Conservation (phyloP, 2,888 invertebrate species). For the Drosophila merina region DNA sequence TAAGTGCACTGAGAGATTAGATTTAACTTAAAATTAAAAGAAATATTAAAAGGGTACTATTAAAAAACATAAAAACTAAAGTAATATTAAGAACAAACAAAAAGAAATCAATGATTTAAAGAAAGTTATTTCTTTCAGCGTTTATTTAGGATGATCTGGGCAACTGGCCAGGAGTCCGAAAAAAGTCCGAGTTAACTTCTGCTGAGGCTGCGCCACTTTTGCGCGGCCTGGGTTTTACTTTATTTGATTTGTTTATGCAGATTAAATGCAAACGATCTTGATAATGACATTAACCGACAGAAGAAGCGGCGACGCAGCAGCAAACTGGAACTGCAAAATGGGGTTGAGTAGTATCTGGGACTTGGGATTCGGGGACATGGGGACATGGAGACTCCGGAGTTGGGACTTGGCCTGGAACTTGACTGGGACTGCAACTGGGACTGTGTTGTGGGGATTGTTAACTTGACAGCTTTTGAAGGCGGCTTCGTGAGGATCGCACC, state of each 20-base stretch:
- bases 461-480: slow-evolving; percentile 82
- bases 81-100: too few relatives aligned
- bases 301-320: slow-evolving; percentile 65
- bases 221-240: slow-evolving; percentile 60
- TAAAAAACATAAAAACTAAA: not conserved
- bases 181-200: slow-evolving; percentile 41
- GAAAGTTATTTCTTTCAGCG: slow-evolving; percentile 3
- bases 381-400: slow-evolving; percentile 15
- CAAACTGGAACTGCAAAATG: slow-evolving; percentile 52
- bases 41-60: not conserved
- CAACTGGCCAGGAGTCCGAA: slow-evolving; percentile 32
- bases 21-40: not conserved
- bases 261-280: slow-evolving; percentile 83
- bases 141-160: slow-evolving; percentile 10
- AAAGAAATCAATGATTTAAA: too few relatives aligned
- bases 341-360: slow-evolving; percentile 11
- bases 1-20: slow-evolving; percentile 9
- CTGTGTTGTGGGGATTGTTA: slow-evolving; percentile 77
- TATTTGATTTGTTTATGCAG: slow-evolving; percentile 81
- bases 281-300: slow-evolving; percentile 83
- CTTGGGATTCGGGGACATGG: slow-evolving; percentile 21
- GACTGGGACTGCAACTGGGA: slow-evolving; percentile 29
- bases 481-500: slow-evolving; percentile 66
- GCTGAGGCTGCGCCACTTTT: slow-evolving; percentile 74
- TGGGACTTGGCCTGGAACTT: slow-evolving; percentile 27